These are phyloP conservation scores for Buteo buteo DNA, from an alignment of 2,113 vertebrate species.

Conservation along the genomic window DNA sequence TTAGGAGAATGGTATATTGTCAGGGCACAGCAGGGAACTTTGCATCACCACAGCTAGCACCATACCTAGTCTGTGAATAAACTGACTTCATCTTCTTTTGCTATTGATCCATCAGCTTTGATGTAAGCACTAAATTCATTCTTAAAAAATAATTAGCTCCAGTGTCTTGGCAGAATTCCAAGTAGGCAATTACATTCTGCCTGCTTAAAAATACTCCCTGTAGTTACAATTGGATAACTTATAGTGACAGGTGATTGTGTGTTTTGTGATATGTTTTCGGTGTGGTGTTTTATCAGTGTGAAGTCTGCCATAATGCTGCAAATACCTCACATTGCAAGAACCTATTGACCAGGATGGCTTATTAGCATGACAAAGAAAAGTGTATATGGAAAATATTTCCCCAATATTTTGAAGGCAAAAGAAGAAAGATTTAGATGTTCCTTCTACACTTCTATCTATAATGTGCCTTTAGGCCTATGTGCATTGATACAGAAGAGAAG, in stretches of 20 bases:
- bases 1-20: neutral
- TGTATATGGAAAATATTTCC: neutral
- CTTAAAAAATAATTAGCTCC: conserved; percentile 57
- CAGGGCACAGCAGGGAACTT: neutral
- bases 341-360: neutral
- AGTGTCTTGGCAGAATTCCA: conserved; percentile 17
- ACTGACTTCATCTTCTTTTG: neutral
- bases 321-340: neutral
- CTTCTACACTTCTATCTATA: neutral
- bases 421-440: neutral
- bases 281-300: neutral
- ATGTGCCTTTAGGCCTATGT: neutral
- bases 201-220: conserved; percentile 32
- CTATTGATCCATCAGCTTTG: conserved; percentile 28
- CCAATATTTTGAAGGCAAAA: neutral
- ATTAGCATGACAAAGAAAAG: neutral
- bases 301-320: neutral
- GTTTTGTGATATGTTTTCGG: neutral
- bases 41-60: neutral
- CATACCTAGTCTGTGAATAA: neutral
- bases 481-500: neutral
- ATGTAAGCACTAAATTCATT: neutral
- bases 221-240: conserved; percentile 21
- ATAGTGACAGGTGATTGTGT: conserved; percentile 2
- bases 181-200: conserved; percentile 19